Percentiles rank a stretch among this genome's conserved stretches.
These are phyloP conservation scores for Acarapis woodi DNA, from an alignment of 1,140 invertebrate species.

Conservation along the genomic window DNA sequence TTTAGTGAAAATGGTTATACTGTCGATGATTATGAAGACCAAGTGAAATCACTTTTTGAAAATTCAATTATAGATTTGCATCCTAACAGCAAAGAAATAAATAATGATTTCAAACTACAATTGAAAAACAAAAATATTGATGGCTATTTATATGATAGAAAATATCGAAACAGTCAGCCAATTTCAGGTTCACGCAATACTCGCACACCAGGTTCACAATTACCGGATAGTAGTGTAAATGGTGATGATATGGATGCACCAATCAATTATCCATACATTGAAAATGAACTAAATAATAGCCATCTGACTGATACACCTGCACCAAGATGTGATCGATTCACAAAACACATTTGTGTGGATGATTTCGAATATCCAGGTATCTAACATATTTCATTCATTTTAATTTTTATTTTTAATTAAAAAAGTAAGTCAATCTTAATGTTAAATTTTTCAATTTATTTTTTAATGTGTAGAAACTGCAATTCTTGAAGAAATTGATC, in stretches of 20 bases:
- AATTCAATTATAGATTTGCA: too few relatives aligned
- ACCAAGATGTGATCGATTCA: constrained; percentile 34
- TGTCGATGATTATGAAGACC: too few relatives aligned
- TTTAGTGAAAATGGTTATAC: too few relatives aligned
- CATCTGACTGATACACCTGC: neutral
- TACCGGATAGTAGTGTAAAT: neutral
- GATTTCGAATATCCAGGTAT: constrained; percentile 41
- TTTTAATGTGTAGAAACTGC: constrained; percentile 24
- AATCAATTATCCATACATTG: neutral
- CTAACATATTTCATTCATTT: too few relatives aligned
- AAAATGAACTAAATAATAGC: neutral
- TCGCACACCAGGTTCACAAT: neutral
- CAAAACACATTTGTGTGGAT: constrained; percentile 38
- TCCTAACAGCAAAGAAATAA: too few relatives aligned
- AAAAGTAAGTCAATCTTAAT: constrained; percentile 1
- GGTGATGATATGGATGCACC: neutral
- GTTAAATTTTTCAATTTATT: constrained; percentile 2
- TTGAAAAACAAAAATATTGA: too few relatives aligned
- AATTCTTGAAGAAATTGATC: constrained; percentile 37
- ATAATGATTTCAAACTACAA: too few relatives aligned
- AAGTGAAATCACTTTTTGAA: too few relatives aligned
- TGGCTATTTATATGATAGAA: too few relatives aligned
- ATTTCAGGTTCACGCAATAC: neutral
- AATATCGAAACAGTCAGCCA: too few relatives aligned
- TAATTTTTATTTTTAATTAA: constrained; percentile 26